phyloP scores from a whole-genome alignment of 2,888 invertebrate genomes.

The Cantharis lateralis region DNA sequence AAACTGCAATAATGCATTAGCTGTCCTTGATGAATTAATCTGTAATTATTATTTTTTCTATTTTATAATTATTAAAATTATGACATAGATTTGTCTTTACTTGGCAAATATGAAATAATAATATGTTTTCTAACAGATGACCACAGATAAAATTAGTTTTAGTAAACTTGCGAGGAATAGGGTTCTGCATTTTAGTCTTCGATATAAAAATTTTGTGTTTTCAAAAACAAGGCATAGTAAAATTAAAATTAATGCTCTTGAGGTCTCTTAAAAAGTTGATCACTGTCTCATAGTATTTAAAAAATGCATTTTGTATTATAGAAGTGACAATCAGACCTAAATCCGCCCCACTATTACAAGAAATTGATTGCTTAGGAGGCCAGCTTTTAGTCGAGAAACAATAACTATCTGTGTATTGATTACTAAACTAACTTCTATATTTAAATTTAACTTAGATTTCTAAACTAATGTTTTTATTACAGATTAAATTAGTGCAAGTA shows the following conservation, averaged over 20 bases:
- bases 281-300: background rate
- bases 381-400: background rate
- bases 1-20: too few species aligned
- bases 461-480: conserved; percentile 37
- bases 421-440: conserved; percentile 7
- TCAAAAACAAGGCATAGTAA: too few species aligned
- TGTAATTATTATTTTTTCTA: too few species aligned
- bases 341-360: background rate
- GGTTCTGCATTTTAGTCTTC: too few species aligned
- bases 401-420: background rate
- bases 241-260: background rate
- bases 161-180: too few species aligned
- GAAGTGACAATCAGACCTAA: background rate
- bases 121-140: too few species aligned
- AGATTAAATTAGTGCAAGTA: conserved; percentile 49
- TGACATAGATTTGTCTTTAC: too few species aligned
- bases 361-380: background rate
- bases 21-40: too few species aligned
- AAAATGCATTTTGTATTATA: background rate
- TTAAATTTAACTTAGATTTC: background rate
- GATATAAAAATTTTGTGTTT: too few species aligned
- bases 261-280: background rate
- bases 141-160: too few species aligned
- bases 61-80: too few species aligned
- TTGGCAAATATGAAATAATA: too few species aligned